phyloP scores from a whole-genome alignment of 2,888 invertebrate genomes.

The Melitaea athalia region DNA sequence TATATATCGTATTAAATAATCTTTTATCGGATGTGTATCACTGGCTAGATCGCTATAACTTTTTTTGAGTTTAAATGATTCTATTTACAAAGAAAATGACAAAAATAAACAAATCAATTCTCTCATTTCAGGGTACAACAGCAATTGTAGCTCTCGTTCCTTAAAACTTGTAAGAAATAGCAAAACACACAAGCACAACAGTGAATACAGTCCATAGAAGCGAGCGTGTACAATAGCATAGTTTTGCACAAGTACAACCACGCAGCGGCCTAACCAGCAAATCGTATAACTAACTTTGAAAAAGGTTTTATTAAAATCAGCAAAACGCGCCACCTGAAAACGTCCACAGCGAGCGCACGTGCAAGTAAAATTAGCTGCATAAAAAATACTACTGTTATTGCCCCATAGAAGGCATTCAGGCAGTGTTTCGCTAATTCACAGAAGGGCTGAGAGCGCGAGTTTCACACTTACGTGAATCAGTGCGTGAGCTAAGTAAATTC shows the following conservation, averaged over 20 bases:
- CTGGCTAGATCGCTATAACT: too few relatives aligned
- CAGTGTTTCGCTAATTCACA: conserved; percentile 59
- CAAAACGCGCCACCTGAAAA: conserved; percentile 38
- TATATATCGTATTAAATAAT: too few relatives aligned
- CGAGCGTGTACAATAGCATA: conserved; percentile 13
- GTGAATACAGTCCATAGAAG: conserved; percentile 6
- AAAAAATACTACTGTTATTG: conserved; percentile 62
- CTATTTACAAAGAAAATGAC: too few relatives aligned
- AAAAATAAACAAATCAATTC: background rate
- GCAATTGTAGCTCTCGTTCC: background rate
- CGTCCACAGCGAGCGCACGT: conserved; percentile 39
- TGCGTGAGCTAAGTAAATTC: conserved; percentile 66
- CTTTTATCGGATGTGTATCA: too few relatives aligned
- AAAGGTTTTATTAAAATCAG: conserved; percentile 29
- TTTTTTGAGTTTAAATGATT: too few relatives aligned
- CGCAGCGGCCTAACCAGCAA: conserved; percentile 16
- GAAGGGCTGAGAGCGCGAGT: conserved; percentile 68
- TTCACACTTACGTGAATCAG: conserved; percentile 75
- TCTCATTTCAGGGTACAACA: background rate
- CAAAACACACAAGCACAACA: background rate
- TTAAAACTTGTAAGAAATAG: background rate
- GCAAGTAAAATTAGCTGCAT: conserved; percentile 57
- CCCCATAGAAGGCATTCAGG: conserved; percentile 72
- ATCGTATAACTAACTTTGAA: conserved; percentile 25
- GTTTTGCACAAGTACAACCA: conserved; percentile 2